Percentiles rank a stretch among this genome's conserved stretches.
Evolutionary conservation across 2,888 invertebrate species (phyloP).

Genomic region (Polyommatus iphigenia): DNA sequence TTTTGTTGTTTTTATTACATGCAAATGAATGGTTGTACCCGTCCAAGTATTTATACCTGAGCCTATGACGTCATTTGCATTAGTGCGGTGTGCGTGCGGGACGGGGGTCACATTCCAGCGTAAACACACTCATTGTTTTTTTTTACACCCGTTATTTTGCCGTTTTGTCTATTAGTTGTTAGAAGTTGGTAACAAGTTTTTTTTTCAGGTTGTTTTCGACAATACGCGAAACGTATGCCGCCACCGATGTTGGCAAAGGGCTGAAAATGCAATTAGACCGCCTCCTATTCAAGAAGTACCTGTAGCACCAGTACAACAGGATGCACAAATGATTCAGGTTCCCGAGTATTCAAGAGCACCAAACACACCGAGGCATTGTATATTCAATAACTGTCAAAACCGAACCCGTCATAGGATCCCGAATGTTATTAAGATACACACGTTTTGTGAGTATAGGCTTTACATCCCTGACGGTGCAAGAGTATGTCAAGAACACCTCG

Average conservation of each 20-base stretch:
- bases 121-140: too few relatives aligned
- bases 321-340: neutral
- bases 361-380: slow-evolving; percentile 10
- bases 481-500: slow-evolving; percentile 24
- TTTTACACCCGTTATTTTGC: too few relatives aligned
- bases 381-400: slow-evolving; percentile 14
- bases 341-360: slow-evolving; percentile 13
- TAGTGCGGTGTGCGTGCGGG: neutral
- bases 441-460: slow-evolving; percentile 9
- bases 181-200: too few relatives aligned
- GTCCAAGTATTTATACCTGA: neutral
- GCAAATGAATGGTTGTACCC: neutral
- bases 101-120: too few relatives aligned
- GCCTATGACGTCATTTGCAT: neutral
- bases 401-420: slow-evolving; percentile 7
- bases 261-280: neutral
- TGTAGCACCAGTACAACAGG: neutral
- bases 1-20: neutral
- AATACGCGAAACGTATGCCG: neutral
- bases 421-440: neutral
- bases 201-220: too few relatives aligned
- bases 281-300: neutral
- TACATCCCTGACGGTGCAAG: slow-evolving; percentile 15
- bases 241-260: slow-evolving; percentile 22
- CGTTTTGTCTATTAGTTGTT: neutral